Base-by-base conservation (phyloP, 2,888 invertebrate genomes). In the Caradrina kadenii region DNA sequence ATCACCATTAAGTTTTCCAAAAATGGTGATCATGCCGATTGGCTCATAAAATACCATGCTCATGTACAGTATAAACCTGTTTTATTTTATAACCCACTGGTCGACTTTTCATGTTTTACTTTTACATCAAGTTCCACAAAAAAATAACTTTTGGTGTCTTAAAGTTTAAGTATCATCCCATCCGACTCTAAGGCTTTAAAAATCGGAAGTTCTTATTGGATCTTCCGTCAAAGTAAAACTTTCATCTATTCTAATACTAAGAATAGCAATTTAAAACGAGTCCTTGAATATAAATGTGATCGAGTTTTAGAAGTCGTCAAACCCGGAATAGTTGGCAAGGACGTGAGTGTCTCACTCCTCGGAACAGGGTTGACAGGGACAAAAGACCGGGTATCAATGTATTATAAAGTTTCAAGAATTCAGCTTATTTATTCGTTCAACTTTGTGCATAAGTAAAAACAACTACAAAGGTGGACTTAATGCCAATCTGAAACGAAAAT, bases 221-320 rank as follows among this genome's bases (percentile, higher is more conserved):
- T 61, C 58, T 73, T 73, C 55, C 54, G 55, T 66, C 73, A 78
- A 80, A 74, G 69, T 79, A 63, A 73, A 83, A 69, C 73, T 76
- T 79, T 75, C 73, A 80, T 80, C 72, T 81, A 79, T 77, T 75
- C 62, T 73, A 69, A 79, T 78, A 76, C 73, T 73, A 62, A 74
- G 74, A 73, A 72, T 69, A 79, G 73, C 74, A 82, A 76, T 84
- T 83, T 83, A 79, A 83, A 81, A 82, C 69, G 58, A 75, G 75
- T 77, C 76, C 75, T 79, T 79, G 84, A 84, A 84, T 84, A 81
- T 84, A 79, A 84, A 84, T 81, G 84, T 79, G 78, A 84, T 80
- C 73, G 79, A 83, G 81, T 83, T 85, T 77, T 76, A 77, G 70
- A 85, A 86, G 79, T 80, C 79, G 75, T 81, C 83, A 85, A 82